phyloP scores from a whole-genome alignment of 1,140 invertebrate genomes.

The Andrena cerasifolii region DNA sequence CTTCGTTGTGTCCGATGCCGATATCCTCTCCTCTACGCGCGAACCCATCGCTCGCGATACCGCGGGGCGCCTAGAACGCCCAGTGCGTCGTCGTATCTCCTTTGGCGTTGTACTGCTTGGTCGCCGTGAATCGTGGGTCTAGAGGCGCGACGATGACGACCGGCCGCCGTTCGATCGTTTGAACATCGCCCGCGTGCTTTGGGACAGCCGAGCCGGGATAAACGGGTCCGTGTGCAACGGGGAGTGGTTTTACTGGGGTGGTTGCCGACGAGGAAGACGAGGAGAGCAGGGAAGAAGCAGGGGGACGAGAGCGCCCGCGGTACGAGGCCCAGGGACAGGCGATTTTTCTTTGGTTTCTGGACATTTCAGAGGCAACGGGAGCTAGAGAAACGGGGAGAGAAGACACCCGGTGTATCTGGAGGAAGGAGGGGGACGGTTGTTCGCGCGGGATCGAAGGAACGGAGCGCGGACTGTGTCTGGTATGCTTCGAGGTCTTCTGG shows the following conservation, averaged over 20 bases:
- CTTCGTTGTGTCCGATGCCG: not conserved
- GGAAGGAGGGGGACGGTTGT: too few relatives aligned
- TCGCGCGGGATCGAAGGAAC: not conserved
- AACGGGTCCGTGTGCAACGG: not conserved
- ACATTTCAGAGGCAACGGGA: not conserved
- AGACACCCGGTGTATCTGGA: too few relatives aligned
- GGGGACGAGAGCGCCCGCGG: too few relatives aligned
- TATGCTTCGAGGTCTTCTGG: conserved; percentile 76
- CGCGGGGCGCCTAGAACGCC: not conserved
- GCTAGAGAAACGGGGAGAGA: not conserved
- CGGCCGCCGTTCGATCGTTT: conserved; percentile 3
- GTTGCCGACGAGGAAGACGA: too few relatives aligned
- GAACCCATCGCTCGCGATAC: conserved; percentile 1
- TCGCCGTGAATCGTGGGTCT: not conserved
- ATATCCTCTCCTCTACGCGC: conserved; percentile 39
- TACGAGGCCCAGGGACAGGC: too few relatives aligned
- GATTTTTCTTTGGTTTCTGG: not conserved
- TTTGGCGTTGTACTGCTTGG: conserved; percentile 26
- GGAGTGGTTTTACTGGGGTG: too few relatives aligned
- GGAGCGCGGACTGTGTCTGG: conserved; percentile 44
- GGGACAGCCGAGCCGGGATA: not conserved
- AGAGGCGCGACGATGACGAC: conserved; percentile 19
- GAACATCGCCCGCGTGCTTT: not conserved
- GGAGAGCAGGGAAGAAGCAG: not conserved
- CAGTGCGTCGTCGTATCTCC: conserved; percentile 33